Evolutionary conservation across 1,140 invertebrate genomes (phyloP), one percentile per base, ranked within the genome.

Genomic region (Daktulosphaira vitifoliae): DNA sequence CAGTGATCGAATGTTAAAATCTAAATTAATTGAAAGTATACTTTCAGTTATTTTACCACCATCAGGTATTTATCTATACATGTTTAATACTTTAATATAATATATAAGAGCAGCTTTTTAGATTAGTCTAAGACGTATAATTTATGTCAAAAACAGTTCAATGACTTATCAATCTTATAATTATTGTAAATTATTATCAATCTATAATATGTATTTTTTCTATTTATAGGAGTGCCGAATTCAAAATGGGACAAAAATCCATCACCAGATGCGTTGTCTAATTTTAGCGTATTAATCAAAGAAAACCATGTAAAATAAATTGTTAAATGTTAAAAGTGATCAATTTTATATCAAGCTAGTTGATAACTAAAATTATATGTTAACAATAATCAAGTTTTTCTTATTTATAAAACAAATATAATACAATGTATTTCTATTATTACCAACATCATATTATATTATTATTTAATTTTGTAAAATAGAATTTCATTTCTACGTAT

Each of bases 241-340:
- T 42, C 22, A 16, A 11, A 15, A 42, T 56, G 53, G 53, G 15
- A 56, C 23, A 56, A 56, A n/a, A 56, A 42, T 23, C 53, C 53
- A 54, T n/a, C 52, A 38, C 37, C 52, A 56, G 53, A 56, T n/a
- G 22, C 53, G 3, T 16, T 56, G 23, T 4, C 16, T 39, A 56
- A 56, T n/a, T 56, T 56, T 56, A 37, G 39, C 3, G n/a, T 56
- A 11, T 56, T 56, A 7, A 42, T 56, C n/a, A 2, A 56, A 2
- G 38, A 56, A 56, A 16, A 18, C 11, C 11, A 5, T 33, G 29
- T 33, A n/a, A n/a, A n/a, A n/a, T n/a, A n/a, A n/a, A n/a, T n/a
- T n/a, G n/a, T n/a, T n/a, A n/a, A n/a, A n/a, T n/a, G n/a, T n/a
- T n/a, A n/a, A n/a, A n/a, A n/a, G n/a, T n/a, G n/a, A n/a, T n/a